A percentile compares a stretch with the other conserved stretches of the same genome.
Evolutionary conservation across 2,888 invertebrate genomes (phyloP).

Genomic region (Zaprionus lineosus): DNA sequence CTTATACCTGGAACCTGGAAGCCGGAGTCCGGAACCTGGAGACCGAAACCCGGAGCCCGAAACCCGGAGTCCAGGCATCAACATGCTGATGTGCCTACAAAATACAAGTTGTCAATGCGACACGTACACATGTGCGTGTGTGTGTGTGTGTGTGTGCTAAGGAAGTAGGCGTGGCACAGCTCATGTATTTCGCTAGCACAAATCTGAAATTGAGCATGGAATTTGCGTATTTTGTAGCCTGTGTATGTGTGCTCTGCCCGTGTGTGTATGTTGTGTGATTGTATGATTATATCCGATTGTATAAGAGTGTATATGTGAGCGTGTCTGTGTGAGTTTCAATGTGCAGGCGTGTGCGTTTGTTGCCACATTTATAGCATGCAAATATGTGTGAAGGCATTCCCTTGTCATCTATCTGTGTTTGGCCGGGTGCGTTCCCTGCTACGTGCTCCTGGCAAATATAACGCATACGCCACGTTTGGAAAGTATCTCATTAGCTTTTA

Average conservation of each 20-base stretch:
- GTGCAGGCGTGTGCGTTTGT: constrained; percentile 4
- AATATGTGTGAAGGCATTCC: constrained; percentile 48
- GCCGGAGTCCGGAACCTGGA: neutral
- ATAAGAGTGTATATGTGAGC: constrained; percentile 14
- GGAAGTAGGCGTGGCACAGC: constrained; percentile 52
- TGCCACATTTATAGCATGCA: constrained; percentile 39
- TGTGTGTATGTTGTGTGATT: constrained; percentile 10
- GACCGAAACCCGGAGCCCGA: neutral
- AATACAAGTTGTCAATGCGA: constrained; percentile 66
- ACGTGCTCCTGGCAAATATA: constrained; percentile 36
- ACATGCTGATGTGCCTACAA: constrained; percentile 48
- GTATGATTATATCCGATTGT: constrained; percentile 27
- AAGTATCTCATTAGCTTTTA: constrained; percentile 26
- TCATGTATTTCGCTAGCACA: constrained; percentile 72
- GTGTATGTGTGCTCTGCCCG: constrained; percentile 12
- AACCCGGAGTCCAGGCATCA: neutral
- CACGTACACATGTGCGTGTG: constrained; percentile 52
- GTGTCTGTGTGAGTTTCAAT: neutral
- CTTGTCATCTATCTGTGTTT: constrained; percentile 33
- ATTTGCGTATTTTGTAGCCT: constrained; percentile 67
- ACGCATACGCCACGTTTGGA: constrained; percentile 14
- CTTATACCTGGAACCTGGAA: neutral
- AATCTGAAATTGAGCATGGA: constrained; percentile 78
- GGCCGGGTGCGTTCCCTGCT: constrained; percentile 1
- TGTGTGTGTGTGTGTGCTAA: constrained; percentile 21